Percentiles rank a stretch among this genome's conserved stretches.
These are phyloP conservation scores for Xestia xanthographa DNA, from an alignment of 2,888 invertebrate genomes.

Conservation along the genomic window DNA sequence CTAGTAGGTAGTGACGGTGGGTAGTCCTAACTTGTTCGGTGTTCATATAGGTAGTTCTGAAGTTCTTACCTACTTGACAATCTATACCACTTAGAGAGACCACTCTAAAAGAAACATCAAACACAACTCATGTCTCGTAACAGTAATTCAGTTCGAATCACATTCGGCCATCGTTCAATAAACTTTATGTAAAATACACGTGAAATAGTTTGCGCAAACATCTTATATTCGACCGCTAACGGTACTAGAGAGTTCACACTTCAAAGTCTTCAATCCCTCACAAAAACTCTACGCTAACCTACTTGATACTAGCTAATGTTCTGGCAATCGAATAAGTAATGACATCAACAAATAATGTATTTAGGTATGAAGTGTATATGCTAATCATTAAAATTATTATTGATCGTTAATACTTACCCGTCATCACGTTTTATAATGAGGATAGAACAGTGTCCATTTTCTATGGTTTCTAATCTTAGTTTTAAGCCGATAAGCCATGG, in stretches of 20 bases:
- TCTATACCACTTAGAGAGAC: constrained; percentile 32
- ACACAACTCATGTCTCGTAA: constrained; percentile 19
- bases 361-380: constrained; percentile 25
- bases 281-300: constrained; percentile 43
- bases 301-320: constrained; percentile 57
- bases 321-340: constrained; percentile 43
- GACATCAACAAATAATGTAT: constrained; percentile 36
- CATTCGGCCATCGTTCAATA: constrained; percentile 52
- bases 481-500: constrained; percentile 11
- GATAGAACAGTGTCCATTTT: constrained; percentile 9
- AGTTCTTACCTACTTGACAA: constrained; percentile 24
- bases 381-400: constrained; percentile 35
- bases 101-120: constrained; percentile 38
- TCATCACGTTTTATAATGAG: constrained; percentile 7
- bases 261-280: constrained; percentile 3
- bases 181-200: constrained; percentile 53
- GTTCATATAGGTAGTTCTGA: background rate
- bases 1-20: background rate
- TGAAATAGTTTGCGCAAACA: constrained; percentile 52
- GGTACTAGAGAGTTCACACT: constrained; percentile 41
- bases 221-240: constrained; percentile 48
- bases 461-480: constrained; percentile 2
- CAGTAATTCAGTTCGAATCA: constrained; percentile 41
- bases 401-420: constrained; percentile 14
- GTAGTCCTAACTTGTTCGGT: background rate